Base-by-base conservation (phyloP, 2,113 vertebrate species). In the Upupa epops region DNA sequence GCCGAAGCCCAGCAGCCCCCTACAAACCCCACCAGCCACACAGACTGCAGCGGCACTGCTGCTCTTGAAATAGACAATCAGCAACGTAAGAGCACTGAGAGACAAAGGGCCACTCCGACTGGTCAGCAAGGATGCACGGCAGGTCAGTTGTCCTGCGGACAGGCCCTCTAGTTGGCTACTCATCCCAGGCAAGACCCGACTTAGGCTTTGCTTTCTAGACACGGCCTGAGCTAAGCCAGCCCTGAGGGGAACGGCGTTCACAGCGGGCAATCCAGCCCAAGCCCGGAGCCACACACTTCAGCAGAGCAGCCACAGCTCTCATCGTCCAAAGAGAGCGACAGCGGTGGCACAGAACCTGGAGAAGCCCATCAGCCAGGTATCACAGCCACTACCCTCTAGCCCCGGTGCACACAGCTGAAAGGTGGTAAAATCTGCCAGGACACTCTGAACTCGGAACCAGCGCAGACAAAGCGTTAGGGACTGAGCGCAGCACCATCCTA, bases 21-120 rank as follows among this genome's bases (percentile, higher is more conserved):
- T 61, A 49, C 46, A 34, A 32, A 3, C 3, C 1, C 10, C 28
- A 5, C 17, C 18, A 2, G 10, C 1, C 6, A 7, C 0, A 46
- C 6, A n/a, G 46, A 68, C 9, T 36, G 40, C 31, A 58, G 0
- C 52, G 45, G 34, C 49, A 37, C 29, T 56, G 56, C 13, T 75
- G 71, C 17, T 87, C 32, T 86, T 78, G 56, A 68, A 80, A 72
- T 25, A 79, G 76, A 64, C n/a, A 51, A 34, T 45, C 28, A 31
- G 11, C 17, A 54, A 46, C 1, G 2, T 37, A 49, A 63, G 32
- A 84, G 36, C 1, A 1, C 42, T 26, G 24, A 54, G 55, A 79
- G 19, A 52, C n/a, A 42, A 2, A 18, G 15, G 20, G 45, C 56
- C 60, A 13, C 28, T 70, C 14, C 16, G 25, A 21, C 11, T 17